Evolutionary conservation across 2,113 vertebrate genomes (phyloP).

Genomic region (Phalacrocorax carbo): DNA sequence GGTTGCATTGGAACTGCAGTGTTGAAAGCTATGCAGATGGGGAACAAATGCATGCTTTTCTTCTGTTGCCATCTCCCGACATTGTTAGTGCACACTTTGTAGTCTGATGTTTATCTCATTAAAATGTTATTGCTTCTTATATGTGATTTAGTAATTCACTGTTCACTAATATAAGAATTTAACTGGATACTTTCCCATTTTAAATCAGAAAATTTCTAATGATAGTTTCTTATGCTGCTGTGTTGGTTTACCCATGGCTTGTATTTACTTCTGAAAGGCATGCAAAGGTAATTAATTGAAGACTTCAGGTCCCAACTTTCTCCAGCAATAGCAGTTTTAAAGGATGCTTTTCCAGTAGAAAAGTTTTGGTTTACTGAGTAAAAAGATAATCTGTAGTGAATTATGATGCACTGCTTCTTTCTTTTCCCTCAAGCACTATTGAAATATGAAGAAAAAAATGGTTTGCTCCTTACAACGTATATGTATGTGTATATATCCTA

Average conservation of each 20-base stretch:
- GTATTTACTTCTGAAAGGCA: constrained; percentile 73
- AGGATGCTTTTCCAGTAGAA: constrained; percentile 58
- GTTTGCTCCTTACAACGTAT: constrained; percentile 24
- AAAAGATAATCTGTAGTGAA: constrained; percentile 67
- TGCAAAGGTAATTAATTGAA: constrained; percentile 62
- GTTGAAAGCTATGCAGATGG: constrained; percentile 61
- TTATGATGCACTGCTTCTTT: constrained; percentile 71
- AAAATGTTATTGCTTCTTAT: neutral
- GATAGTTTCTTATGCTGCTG: constrained; percentile 69
- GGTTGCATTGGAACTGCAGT: constrained; percentile 19
- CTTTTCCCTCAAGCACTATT: constrained; percentile 66
- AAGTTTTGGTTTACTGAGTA: constrained; percentile 59
- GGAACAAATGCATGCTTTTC: constrained; percentile 24
- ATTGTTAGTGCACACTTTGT: neutral
- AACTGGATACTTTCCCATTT: constrained; percentile 20
- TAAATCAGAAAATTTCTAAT: constrained; percentile 52
- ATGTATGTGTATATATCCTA: neutral
- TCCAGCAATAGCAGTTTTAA: constrained; percentile 73
- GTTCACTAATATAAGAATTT: neutral
- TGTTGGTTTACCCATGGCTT: constrained; percentile 65
- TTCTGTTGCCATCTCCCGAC: neutral
- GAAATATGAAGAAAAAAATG: constrained; percentile 53
- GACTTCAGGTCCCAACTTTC: constrained; percentile 66
- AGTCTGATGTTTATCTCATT: neutral
- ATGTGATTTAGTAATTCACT: neutral